Evolutionary conservation across 2,113 vertebrate species (phyloP).

Genomic region (Psilopogon haemacephalus): DNA sequence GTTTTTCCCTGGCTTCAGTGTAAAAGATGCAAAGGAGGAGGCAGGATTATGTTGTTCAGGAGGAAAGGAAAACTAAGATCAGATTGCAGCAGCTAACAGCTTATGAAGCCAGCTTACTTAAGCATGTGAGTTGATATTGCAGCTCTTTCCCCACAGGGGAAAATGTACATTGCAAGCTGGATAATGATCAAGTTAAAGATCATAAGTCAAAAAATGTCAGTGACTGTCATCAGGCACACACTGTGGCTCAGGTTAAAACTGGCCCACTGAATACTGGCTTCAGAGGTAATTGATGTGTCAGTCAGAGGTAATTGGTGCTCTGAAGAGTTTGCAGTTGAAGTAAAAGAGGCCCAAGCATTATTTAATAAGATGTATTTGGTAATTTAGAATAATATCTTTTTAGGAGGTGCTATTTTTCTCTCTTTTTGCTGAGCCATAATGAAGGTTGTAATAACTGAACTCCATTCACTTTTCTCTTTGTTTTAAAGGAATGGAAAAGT

Average conservation of each 20-base stretch:
- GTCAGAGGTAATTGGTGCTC: neutral
- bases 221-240: neutral
- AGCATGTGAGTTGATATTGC: neutral
- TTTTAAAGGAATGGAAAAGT: conserved; percentile 88
- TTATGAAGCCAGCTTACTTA: neutral
- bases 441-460: neutral
- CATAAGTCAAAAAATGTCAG: neutral
- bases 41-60: neutral
- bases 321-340: neutral
- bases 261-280: neutral
- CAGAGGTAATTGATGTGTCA: neutral
- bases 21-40: neutral
- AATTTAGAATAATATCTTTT: neutral
- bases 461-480: neutral
- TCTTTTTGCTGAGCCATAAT: neutral
- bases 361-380: neutral
- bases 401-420: neutral
- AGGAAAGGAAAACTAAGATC: neutral
- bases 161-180: neutral
- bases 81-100: neutral
- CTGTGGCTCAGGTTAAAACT: neutral
- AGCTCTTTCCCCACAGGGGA: neutral
- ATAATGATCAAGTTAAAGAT: neutral
- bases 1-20: neutral
- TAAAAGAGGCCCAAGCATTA: neutral